phyloP scores from a whole-genome alignment of 2,797 vertebrate genomes.

The Galago senegalensis region DNA sequence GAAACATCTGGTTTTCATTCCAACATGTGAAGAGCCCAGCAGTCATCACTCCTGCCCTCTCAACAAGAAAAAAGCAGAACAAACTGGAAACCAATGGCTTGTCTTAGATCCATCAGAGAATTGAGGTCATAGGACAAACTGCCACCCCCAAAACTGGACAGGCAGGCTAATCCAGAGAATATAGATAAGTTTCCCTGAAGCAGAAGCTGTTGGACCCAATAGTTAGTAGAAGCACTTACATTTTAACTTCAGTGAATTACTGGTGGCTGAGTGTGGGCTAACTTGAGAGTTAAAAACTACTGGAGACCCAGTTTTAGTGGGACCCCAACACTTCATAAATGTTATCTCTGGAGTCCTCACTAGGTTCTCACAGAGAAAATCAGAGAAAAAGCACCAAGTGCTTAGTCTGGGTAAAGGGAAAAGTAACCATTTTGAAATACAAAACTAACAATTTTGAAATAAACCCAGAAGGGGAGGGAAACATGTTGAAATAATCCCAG shows the following conservation, averaged over 20 bases:
- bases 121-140: slow-evolving; percentile 1
- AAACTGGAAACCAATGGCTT: slow-evolving; percentile 52
- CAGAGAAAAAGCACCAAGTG: background rate
- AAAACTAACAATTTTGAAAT: slow-evolving; percentile 14
- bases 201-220: background rate
- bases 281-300: slow-evolving; percentile 17
- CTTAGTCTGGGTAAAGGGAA: background rate
- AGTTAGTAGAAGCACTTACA: background rate
- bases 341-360: background rate
- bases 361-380: background rate
- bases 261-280: background rate
- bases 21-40: background rate
- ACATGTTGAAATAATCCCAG: slow-evolving; percentile 1
- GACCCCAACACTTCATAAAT: background rate
- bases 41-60: slow-evolving; percentile 32
- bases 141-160: slow-evolving; percentile 6
- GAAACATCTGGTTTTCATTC: slow-evolving; percentile 66
- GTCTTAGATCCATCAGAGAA: slow-evolving; percentile 5
- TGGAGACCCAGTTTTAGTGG: background rate
- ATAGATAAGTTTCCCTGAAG: background rate
- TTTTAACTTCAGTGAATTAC: background rate
- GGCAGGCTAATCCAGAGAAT: background rate
- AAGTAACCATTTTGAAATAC: background rate
- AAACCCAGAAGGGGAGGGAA: background rate
- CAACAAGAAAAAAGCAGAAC: slow-evolving; percentile 46